Conservation (phyloP, 1,140 invertebrate genomes). For the Pseudomyrmex dendroicus region DNA sequence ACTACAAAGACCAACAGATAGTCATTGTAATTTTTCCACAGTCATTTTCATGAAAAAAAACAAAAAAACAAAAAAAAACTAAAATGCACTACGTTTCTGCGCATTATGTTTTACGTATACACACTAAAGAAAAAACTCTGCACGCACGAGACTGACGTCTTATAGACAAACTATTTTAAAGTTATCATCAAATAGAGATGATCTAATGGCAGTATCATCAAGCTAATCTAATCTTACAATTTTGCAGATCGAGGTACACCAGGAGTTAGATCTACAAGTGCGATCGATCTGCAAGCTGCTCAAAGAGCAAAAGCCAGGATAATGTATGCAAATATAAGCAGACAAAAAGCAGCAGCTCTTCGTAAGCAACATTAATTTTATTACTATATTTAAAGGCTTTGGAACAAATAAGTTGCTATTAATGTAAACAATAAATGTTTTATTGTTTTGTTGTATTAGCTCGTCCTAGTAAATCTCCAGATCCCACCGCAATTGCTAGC, state of each 20-base stretch:
- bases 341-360: conserved; percentile 91
- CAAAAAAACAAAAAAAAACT: background rate
- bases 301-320: conserved; percentile 93
- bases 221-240: conserved; percentile 19
- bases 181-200: background rate
- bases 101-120: conserved; percentile 23
- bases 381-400: background rate
- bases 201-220: background rate
- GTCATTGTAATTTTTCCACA: conserved; percentile 82
- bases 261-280: conserved; percentile 93
- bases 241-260: conserved; percentile 81
- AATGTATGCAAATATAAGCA: conserved; percentile 91
- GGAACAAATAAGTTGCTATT: background rate
- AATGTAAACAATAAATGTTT: background rate
- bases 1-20: conserved; percentile 84
- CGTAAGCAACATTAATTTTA: conserved; percentile 87
- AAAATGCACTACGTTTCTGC: conserved; percentile 28
- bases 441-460: conserved; percentile 81
- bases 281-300: conserved; percentile 95
- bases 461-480: conserved; percentile 87
- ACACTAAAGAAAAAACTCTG: conserved; percentile 23
- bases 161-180: background rate
- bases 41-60: conserved; percentile 18
- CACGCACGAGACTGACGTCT: conserved; percentile 41
- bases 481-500: conserved; percentile 83